Conservation (phyloP, 1,140 invertebrate species). For the Drosophila saltans region DNA sequence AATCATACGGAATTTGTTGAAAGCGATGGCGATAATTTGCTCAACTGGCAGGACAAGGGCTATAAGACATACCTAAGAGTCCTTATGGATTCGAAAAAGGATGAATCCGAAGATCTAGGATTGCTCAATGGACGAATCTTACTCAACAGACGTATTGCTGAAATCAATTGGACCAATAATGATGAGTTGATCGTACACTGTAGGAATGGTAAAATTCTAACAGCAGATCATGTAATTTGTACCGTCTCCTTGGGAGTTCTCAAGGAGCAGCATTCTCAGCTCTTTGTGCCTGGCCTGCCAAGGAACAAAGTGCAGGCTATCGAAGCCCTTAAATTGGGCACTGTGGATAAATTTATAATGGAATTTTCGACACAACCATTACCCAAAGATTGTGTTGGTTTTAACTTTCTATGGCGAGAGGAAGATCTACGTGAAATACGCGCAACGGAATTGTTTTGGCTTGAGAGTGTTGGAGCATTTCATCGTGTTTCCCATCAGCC, state of each 20-base stretch:
- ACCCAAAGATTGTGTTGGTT: conserved; percentile 85
- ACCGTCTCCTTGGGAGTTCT: conserved; percentile 88
- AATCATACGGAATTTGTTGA: conserved; percentile 84
- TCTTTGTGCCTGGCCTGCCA: conserved; percentile 87
- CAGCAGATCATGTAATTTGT: conserved; percentile 87
- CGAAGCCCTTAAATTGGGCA: conserved; percentile 87
- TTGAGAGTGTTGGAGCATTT: conserved; percentile 86
- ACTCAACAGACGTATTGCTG: conserved; percentile 84
- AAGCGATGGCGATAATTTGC: conserved; percentile 85
- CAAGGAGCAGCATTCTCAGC: conserved; percentile 85
- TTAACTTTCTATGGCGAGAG: conserved; percentile 85
- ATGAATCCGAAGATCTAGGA: conserved; percentile 44
- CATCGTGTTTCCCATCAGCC: conserved; percentile 86
- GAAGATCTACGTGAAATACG: conserved; percentile 84
- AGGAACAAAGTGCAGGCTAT: conserved; percentile 86
- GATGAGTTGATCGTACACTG: conserved; percentile 83
- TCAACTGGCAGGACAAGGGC: conserved; percentile 87
- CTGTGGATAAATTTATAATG: conserved; percentile 90
- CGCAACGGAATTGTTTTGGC: conserved; percentile 84
- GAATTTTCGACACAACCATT: conserved; percentile 87
- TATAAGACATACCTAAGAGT: conserved; percentile 86
- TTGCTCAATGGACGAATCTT: conserved; percentile 74
- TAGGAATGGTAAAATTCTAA: conserved; percentile 85
- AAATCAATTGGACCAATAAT: conserved; percentile 84
- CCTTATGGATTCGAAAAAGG: conserved; percentile 81